phyloP scores from a whole-genome alignment of 2,113 vertebrate genomes.

The Serilophus lunatus region DNA sequence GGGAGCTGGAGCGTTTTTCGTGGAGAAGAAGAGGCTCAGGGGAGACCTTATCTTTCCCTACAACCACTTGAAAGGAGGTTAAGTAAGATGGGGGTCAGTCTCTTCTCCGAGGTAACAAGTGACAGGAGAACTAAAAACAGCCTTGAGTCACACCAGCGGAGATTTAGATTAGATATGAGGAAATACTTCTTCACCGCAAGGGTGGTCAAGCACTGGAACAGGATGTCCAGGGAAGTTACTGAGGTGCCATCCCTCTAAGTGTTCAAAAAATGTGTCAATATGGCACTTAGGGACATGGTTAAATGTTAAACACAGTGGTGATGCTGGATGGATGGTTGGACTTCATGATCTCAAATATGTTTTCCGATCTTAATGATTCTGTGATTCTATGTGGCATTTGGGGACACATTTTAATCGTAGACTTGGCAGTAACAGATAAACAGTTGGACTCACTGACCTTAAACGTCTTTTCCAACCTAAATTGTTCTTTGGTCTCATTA shows the following conservation, averaged over 20 bases:
- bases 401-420: background rate
- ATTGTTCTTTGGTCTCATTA: background rate
- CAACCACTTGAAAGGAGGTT: background rate
- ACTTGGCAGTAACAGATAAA: background rate
- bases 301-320: background rate
- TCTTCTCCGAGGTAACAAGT: accelerated
- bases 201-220: background rate
- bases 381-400: background rate
- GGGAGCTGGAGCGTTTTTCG: background rate
- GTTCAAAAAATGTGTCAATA: background rate
- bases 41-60: background rate
- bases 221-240: background rate
- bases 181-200: background rate
- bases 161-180: background rate
- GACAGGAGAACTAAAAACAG: background rate
- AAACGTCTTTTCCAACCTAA: background rate
- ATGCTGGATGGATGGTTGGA: no score
- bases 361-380: background rate
- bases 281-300: background rate
- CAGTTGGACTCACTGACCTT: background rate
- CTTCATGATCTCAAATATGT: background rate
- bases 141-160: background rate
- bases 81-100: background rate
- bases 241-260: background rate
- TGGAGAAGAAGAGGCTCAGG: background rate